Conservation (phyloP, 23 tunicate species). For the Ascidia mentula region DNA sequence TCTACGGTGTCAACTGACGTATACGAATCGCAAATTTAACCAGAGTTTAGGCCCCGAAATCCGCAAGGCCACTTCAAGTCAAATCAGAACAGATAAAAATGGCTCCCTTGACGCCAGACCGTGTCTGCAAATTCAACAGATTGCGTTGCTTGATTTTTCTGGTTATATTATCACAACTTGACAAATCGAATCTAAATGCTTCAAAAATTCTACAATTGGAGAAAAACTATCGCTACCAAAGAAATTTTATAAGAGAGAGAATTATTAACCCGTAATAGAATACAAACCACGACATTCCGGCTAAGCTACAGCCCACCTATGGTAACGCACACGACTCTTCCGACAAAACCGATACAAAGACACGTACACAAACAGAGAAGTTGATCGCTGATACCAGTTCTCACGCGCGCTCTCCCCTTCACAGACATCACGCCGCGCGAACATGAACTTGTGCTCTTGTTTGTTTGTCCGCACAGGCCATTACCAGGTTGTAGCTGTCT, state of each 20-base stretch:
- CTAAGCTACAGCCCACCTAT: no score
- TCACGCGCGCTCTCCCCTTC: neutral
- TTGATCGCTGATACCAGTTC: neutral
- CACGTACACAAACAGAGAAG: neutral
- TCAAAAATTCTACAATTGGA: no score
- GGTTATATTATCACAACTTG: no score
- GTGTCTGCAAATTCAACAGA: no score
- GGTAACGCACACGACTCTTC: no score
- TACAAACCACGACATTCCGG: no score
- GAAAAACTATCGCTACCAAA: no score
- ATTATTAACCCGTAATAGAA: no score
- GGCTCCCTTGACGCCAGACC: neutral
- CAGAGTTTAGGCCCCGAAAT: neutral
- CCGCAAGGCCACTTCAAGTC: slow-evolving; percentile 1
- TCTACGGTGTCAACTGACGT: slow-evolving; percentile 1
- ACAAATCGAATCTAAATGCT: no score
- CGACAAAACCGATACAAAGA: no score
- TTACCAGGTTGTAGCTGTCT: neutral
- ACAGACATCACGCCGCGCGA: neutral
- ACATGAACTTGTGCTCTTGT: neutral
- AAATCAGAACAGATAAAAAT: neutral
- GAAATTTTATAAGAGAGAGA: no score
- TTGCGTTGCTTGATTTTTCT: no score
- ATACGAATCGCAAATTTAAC: neutral
- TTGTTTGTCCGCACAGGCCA: neutral